A percentile compares a stretch with the other conserved stretches of the same genome.
These are phyloP conservation scores for Pogonognathellus flavescens DNA, from an alignment of 1,140 invertebrate genomes.

Conservation along the genomic window DNA sequence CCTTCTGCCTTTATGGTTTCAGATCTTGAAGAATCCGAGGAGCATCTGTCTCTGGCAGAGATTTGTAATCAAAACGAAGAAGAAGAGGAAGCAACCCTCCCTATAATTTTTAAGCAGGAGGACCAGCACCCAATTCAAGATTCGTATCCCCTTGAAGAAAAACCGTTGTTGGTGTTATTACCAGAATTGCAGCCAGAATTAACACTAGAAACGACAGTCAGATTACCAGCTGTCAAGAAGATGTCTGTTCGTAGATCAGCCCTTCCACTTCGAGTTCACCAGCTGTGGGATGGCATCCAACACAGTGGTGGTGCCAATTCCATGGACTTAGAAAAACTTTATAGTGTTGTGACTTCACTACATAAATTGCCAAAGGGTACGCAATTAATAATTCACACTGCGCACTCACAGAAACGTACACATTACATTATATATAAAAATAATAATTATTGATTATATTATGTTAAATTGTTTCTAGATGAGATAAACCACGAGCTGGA, in stretches of 20 bases:
- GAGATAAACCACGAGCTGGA: constrained; percentile 62
- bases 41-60: neutral
- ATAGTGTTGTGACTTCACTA: constrained; percentile 50
- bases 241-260: constrained; percentile 38
- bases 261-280: constrained; percentile 60
- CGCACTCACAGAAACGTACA: too few species aligned
- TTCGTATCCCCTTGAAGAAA: neutral
- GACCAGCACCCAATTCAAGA: neutral
- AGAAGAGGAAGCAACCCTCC: neutral
- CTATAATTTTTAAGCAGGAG: constrained; percentile 21
- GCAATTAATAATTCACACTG: neutral
- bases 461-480: constrained; percentile 57
- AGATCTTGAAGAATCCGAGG: neutral
- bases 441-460: neutral
- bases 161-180: neutral
- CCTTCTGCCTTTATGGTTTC: constrained; percentile 29
- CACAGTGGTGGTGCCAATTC: constrained; percentile 27
- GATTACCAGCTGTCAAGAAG: neutral
- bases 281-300: constrained; percentile 65
- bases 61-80: neutral
- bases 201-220: too few species aligned
- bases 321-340: constrained; percentile 60
- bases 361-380: constrained; percentile 64
- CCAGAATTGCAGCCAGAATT: neutral
- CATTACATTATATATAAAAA: neutral